phyloP scores from a whole-genome alignment of 2,797 vertebrate genomes.

The Acrocephalus scirpaceus region DNA sequence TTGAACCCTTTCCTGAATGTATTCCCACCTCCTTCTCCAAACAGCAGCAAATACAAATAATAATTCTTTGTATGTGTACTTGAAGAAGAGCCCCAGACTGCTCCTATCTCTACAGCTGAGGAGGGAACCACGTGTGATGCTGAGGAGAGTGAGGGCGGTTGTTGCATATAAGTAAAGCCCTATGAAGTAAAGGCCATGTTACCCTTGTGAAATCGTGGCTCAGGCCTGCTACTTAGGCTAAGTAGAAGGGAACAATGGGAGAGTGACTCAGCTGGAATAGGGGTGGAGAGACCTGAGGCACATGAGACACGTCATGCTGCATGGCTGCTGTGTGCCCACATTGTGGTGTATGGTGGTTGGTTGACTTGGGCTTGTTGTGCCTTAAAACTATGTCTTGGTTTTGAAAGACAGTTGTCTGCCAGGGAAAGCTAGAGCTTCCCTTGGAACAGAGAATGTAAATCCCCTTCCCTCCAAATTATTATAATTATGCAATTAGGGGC shows the following conservation, averaged over 20 bases:
- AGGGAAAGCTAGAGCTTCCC: no score
- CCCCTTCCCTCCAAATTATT: no score
- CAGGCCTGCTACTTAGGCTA: background rate
- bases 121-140: fast-evolving
- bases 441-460: no score
- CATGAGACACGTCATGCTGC: fast-evolving
- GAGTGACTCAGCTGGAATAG: background rate
- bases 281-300: no score
- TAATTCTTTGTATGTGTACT: background rate
- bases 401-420: no score
- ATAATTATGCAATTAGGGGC: no score
- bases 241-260: background rate
- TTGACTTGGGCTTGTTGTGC: background rate
- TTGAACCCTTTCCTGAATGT: background rate
- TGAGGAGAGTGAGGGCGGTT: background rate
- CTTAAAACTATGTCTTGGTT: background rate
- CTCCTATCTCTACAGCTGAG: background rate
- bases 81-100: background rate
- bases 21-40: background rate
- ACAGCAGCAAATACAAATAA: background rate
- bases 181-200: background rate
- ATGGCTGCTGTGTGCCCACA: fast-evolving
- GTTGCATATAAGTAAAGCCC: background rate
- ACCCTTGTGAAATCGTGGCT: background rate
- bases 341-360: fast-evolving